Conservation (phyloP, 2,888 invertebrate species). For the Leptinotarsa rubiginosa region DNA sequence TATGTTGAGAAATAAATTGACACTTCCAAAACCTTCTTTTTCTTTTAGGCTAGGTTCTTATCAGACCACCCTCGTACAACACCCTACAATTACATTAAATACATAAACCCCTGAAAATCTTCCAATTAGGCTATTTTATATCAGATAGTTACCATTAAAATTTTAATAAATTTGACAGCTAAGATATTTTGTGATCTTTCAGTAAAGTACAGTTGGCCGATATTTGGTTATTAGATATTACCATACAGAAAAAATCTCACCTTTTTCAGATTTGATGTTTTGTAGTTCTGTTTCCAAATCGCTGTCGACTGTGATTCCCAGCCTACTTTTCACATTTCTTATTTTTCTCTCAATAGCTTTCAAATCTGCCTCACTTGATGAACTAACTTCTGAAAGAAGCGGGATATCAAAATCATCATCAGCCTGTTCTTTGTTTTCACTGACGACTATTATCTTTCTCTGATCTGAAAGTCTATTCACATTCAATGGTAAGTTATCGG, state of each 20-base stretch:
- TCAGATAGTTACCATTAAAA: no score
- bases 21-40: no score
- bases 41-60: no score
- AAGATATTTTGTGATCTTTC: no score
- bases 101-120: no score
- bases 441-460: slow-evolving; percentile 59
- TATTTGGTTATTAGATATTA: background rate
- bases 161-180: no score
- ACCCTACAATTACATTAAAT: no score
- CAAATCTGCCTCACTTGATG: slow-evolving; percentile 67
- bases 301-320: slow-evolving; percentile 65
- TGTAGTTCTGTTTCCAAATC: slow-evolving; percentile 71
- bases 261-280: slow-evolving; percentile 71
- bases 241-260: slow-evolving; percentile 23
- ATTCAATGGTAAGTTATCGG: slow-evolving; percentile 61
- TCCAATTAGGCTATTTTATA: no score
- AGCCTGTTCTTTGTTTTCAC: slow-evolving; percentile 42
- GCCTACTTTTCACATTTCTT: slow-evolving; percentile 68
- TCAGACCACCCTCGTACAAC: no score
- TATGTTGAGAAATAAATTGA: no score
- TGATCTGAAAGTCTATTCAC: slow-evolving; percentile 60
- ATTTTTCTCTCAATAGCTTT: slow-evolving; percentile 75
- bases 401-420: slow-evolving; percentile 68
- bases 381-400: slow-evolving; percentile 66
- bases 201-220: no score